phyloP scores from a whole-genome alignment of 1,140 invertebrate genomes.

The Asbolus verrucosus region DNA sequence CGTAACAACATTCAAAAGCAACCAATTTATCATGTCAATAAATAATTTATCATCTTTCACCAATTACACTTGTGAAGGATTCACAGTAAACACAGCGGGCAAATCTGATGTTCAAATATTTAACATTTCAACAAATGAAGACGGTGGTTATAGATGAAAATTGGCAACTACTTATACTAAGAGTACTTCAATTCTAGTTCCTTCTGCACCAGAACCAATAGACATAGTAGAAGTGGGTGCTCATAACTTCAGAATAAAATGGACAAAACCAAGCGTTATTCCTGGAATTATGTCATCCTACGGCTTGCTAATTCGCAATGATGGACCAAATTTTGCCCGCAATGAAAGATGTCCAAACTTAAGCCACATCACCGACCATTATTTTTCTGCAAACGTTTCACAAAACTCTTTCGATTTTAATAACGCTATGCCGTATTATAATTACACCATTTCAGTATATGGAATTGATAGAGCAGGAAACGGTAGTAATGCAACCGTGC shows the following conservation, averaged over 20 bases:
- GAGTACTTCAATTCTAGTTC: conserved; percentile 15
- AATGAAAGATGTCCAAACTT: neutral
- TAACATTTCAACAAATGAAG: conserved; percentile 14
- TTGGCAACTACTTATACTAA: neutral
- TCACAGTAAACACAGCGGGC: conserved; percentile 6
- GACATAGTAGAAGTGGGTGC: conserved; percentile 5
- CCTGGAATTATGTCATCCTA: conserved; percentile 47
- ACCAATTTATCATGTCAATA: conserved; percentile 5
- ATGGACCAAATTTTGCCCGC: neutral
- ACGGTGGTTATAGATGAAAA: conserved; percentile 28
- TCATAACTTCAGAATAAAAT: conserved; percentile 42
- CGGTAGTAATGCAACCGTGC: no score
- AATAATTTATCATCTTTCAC: conserved; percentile 23
- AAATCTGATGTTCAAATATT: conserved; percentile 1
- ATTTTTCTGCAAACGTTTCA: neutral
- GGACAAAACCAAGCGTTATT: conserved; percentile 46
- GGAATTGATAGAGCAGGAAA: conserved; percentile 5
- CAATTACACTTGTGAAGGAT: conserved; percentile 31
- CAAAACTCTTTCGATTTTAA: neutral
- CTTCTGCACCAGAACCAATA: conserved; percentile 1
- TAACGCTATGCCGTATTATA: conserved; percentile 14
- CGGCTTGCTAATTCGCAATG: conserved; percentile 26
- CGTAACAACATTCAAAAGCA: no score
- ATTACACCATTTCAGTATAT: conserved; percentile 7
- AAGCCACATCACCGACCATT: conserved; percentile 9